These are phyloP conservation scores for Epizoanthus fatuus DNA, from an alignment of 92 coral and sea anemone species.

Conservation along the genomic window DNA sequence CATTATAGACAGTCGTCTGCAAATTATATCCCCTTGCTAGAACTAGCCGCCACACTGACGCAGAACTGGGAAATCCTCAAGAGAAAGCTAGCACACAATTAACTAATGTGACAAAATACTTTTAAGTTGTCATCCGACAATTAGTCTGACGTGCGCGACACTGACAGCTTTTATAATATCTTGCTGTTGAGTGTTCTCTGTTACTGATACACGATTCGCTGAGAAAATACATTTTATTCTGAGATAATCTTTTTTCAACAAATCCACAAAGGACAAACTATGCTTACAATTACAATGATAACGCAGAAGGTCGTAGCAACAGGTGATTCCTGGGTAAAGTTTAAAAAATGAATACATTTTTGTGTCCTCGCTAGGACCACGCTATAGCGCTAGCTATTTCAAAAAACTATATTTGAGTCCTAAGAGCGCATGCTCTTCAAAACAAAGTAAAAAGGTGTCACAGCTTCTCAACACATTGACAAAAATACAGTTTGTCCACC, in stretches of 20 bases:
- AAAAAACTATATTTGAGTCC: too few species aligned
- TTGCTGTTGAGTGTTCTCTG: background rate
- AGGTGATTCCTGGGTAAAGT: too few species aligned
- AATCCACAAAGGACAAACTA: too few species aligned
- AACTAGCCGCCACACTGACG: constrained; percentile 41
- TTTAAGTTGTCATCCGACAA: constrained; percentile 28
- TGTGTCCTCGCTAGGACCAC: too few species aligned
- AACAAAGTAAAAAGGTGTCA: too few species aligned
- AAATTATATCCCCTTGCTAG: constrained; percentile 6
- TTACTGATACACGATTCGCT: background rate
- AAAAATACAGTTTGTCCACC: too few species aligned
- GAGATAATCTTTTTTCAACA: background rate
- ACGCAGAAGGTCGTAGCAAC: too few species aligned
- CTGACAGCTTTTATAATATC: background rate
- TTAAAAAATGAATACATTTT: too few species aligned
- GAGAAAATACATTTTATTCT: background rate
- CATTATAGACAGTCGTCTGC: constrained; percentile 38
- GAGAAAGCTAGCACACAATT: constrained; percentile 29
- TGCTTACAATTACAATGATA: too few species aligned
- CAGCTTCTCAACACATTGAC: too few species aligned
- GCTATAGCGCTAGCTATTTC: too few species aligned
- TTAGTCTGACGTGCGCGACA: background rate
- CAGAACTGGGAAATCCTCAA: constrained; percentile 43
- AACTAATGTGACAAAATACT: constrained; percentile 41
- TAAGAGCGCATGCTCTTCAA: too few species aligned